phyloP scores from a whole-genome alignment of 53 echinoderm and acorn worm genomes.

The Glandiceps talaboti region DNA sequence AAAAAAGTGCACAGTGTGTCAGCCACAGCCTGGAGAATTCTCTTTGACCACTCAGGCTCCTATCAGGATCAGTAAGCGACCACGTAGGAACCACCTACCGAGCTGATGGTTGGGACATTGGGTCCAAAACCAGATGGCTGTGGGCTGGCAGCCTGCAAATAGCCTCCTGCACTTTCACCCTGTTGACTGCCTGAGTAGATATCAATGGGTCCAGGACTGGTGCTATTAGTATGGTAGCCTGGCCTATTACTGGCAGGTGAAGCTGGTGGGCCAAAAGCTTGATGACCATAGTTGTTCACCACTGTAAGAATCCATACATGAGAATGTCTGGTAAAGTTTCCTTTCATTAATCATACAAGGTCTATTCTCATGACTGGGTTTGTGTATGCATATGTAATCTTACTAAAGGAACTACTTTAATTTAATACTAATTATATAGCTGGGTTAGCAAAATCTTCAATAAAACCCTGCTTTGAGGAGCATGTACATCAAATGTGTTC shows the following conservation, averaged over 20 bases:
- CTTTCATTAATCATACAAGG: too few relatives aligned
- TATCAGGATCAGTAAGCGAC: neutral
- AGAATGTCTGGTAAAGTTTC: too few relatives aligned
- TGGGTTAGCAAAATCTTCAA: too few relatives aligned
- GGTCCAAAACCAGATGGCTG: slow-evolving; percentile 82
- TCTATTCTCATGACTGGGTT: too few relatives aligned
- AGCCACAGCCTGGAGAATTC: neutral
- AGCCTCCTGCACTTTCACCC: slow-evolving; percentile 59
- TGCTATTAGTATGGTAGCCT: slow-evolving; percentile 45
- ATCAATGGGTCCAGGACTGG: slow-evolving; percentile 93
- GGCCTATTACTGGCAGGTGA: slow-evolving; percentile 75
- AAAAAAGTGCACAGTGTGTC: neutral
- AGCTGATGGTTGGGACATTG: neutral
- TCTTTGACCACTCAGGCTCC: neutral
- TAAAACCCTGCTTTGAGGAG: too few relatives aligned
- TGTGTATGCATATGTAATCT: too few relatives aligned
- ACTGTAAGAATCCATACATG: slow-evolving; percentile 12
- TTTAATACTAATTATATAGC: too few relatives aligned
- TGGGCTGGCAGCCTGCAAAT: slow-evolving; percentile 79
- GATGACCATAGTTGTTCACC: slow-evolving; percentile 65
- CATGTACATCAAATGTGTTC: too few relatives aligned
- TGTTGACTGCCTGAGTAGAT: slow-evolving; percentile 75
- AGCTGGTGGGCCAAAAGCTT: slow-evolving; percentile 78
- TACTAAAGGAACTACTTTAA: too few relatives aligned
- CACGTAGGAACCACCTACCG: slow-evolving; percentile 1